Evolutionary conservation across 1,140 invertebrate genomes (phyloP).

Genomic region (Drosophila rufa): DNA sequence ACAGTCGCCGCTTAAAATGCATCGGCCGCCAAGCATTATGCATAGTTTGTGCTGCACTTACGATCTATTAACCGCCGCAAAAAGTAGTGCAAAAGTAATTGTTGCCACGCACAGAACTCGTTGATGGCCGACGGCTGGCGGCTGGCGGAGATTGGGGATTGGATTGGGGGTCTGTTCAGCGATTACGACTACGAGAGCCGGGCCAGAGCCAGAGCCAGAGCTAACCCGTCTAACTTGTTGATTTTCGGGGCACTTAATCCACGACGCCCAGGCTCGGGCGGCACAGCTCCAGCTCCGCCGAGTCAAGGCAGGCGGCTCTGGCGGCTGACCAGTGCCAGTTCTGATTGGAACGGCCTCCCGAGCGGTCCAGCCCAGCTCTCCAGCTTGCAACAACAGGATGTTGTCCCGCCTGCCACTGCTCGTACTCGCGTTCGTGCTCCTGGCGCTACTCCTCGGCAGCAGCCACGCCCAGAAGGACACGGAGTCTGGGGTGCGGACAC

Average conservation of each 20-base stretch:
- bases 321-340: constrained; percentile 54
- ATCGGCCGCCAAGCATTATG: constrained; percentile 40
- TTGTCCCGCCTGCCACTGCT: constrained; percentile 18
- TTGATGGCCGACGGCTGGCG: constrained; percentile 22
- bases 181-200: constrained; percentile 16
- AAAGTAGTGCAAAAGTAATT: constrained; percentile 83
- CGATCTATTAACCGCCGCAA: constrained; percentile 46
- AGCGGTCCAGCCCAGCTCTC: constrained; percentile 39
- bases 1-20: constrained; percentile 25
- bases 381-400: constrained; percentile 40
- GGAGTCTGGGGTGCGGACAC: background rate
- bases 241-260: constrained; percentile 68
- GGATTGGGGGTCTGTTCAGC: no score
- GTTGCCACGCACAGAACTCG: constrained; percentile 71
- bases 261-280: constrained; percentile 31
- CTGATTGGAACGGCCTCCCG: constrained; percentile 62
- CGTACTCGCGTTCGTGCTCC: background rate
- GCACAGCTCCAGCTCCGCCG: background rate
- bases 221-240: constrained; percentile 77
- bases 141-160: constrained; percentile 1
- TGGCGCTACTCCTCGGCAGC: constrained; percentile 10
- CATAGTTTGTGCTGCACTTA: constrained; percentile 44
- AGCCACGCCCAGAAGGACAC: background rate
- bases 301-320: constrained; percentile 57
- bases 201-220: background rate